phyloP scores from a whole-genome alignment of 2,797 vertebrate species.

The Mycteria americana region DNA sequence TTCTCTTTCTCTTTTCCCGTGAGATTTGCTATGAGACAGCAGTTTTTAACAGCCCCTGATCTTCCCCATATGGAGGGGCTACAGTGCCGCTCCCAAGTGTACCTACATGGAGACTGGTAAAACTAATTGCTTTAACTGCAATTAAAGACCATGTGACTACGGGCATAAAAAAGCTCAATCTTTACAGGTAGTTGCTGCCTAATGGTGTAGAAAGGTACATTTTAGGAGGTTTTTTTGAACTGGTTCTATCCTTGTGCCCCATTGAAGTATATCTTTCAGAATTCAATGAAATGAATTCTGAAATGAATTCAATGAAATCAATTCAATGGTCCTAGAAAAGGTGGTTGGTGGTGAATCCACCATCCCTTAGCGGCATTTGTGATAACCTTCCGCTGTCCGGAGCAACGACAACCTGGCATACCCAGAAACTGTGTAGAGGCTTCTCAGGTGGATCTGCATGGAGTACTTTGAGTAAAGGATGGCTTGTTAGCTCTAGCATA shows the following conservation, averaged over 20 bases:
- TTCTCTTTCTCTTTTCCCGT: background rate
- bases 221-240: background rate
- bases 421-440: background rate
- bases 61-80: background rate
- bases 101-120: background rate
- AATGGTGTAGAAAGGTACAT: background rate
- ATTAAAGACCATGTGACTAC: background rate
- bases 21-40: background rate
- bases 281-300: background rate
- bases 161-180: background rate
- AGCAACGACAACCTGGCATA: background rate
- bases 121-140: background rate
- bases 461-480: background rate
- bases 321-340: background rate
- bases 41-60: background rate
- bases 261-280: background rate
- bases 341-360: background rate
- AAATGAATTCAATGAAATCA: background rate
- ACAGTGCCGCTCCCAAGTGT: background rate
- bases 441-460: background rate
- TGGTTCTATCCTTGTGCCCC: background rate
- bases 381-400: accelerated
- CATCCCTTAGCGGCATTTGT: background rate
- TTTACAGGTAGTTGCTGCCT: background rate
- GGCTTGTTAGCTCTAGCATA: background rate